Percentiles rank a stretch among this genome's conserved stretches.
These are phyloP conservation scores for Cyclopterus lumpus DNA, from an alignment of 2,797 vertebrate genomes.

Conservation along the genomic window DNA sequence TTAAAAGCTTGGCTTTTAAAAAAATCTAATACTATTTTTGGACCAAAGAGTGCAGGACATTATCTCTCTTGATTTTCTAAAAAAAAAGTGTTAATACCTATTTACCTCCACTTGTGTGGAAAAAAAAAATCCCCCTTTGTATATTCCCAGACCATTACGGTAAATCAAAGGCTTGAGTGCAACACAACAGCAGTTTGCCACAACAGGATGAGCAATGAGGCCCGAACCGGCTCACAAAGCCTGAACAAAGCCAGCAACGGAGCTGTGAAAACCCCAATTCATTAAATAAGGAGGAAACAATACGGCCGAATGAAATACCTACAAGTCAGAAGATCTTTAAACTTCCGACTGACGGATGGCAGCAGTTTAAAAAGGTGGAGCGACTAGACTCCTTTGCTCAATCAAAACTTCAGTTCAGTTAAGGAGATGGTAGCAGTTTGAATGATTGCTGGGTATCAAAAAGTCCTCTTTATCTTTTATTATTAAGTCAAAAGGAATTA, in stretches of 20 bases:
- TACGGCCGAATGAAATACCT: not conserved
- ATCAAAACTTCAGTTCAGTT: not conserved
- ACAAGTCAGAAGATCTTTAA: conserved; percentile 4
- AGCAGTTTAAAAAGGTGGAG: conserved; percentile 2
- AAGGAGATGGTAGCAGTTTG: not conserved
- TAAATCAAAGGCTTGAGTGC: conserved; percentile 31
- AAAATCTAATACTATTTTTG: not conserved
- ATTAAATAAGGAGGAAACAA: conserved; percentile 35
- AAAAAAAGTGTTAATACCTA: conserved; percentile 46
- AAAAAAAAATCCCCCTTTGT: conserved; percentile 60
- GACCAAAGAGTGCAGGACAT: not conserved
- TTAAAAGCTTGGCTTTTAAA: not conserved
- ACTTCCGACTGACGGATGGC: conserved; percentile 15
- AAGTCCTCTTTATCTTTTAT: not conserved
- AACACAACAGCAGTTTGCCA: conserved; percentile 49
- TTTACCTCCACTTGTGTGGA: conserved; percentile 52
- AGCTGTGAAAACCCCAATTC: conserved; percentile 21
- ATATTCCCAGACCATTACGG: conserved; percentile 28
- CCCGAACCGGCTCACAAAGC: conserved; percentile 44
- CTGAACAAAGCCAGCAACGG: conserved; percentile 20
- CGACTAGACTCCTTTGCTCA: not conserved
- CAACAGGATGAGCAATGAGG: conserved; percentile 49
- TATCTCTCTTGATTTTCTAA: not conserved
- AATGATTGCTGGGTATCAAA: not conserved
- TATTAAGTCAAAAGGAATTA: not conserved